These are phyloP conservation scores for Todus mexicanus DNA, from an alignment of 2,797 vertebrate species.

Conservation along the genomic window DNA sequence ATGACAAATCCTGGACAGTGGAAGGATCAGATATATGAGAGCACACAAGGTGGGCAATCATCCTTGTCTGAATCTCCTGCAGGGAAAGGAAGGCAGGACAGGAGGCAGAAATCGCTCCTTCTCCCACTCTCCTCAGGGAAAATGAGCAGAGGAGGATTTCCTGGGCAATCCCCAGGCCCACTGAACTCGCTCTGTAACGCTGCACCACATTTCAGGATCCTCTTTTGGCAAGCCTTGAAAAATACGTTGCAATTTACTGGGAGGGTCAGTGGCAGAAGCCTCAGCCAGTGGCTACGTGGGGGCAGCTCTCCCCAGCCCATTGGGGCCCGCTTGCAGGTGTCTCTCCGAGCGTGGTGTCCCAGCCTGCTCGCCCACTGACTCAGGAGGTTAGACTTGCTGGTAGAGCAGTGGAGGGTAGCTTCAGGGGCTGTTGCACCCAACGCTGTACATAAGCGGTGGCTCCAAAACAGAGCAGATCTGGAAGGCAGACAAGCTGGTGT, in stretches of 20 bases:
- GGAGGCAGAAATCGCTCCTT: not conserved
- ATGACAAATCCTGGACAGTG: not conserved
- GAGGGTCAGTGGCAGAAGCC: not conserved
- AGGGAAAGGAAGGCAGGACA: not conserved
- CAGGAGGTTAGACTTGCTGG: not conserved
- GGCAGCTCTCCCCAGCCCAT: fast-evolving
- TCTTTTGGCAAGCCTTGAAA: not conserved
- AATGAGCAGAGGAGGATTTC: not conserved
- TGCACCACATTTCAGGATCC: not conserved
- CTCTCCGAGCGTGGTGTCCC: fast-evolving
- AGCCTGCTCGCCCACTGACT: not conserved
- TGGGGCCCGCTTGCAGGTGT: not conserved
- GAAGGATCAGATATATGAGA: not conserved
- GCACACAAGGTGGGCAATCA: not conserved
- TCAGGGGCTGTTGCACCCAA: not conserved
- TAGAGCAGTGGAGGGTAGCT: constrained; percentile 1
- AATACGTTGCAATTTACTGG: not conserved
- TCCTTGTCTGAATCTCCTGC: not conserved
- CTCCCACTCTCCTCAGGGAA: not conserved
- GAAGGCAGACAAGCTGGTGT: not conserved
- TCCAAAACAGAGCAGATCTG: not conserved
- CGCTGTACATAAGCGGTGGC: fast-evolving
- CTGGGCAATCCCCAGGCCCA: not conserved
- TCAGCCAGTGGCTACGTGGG: fast-evolving
- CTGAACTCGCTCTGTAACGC: not conserved